Conservation (phyloP, 1,140 invertebrate genomes). For the Heliconius nattereri region DNA sequence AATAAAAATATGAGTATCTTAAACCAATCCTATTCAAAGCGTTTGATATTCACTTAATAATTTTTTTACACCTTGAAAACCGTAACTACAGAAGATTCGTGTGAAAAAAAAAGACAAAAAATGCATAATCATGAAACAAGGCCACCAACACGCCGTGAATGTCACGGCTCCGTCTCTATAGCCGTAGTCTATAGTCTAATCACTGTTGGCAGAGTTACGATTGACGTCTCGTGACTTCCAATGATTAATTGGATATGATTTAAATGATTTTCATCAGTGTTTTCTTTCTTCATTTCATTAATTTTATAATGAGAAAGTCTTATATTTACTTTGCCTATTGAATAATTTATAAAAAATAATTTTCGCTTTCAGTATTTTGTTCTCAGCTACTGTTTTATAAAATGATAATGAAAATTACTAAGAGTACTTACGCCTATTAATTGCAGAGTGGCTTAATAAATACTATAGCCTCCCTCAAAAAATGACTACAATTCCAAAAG, state of each 20-base stretch:
- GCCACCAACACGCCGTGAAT: slow-evolving; percentile 44
- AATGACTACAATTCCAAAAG: too few relatives aligned
- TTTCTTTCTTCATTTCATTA: not conserved
- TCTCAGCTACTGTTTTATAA: too few relatives aligned
- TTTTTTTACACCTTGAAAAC: slow-evolving; percentile 3
- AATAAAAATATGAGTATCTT: too few relatives aligned
- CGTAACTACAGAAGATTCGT: slow-evolving; percentile 11
- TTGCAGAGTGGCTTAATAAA: too few relatives aligned
- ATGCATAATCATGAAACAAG: slow-evolving; percentile 40
- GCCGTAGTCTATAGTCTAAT: slow-evolving; percentile 19
- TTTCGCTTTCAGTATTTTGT: too few relatives aligned
- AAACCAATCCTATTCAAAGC: too few relatives aligned
- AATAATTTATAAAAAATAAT: too few relatives aligned
- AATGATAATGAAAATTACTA: too few relatives aligned
- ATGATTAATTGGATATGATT: not conserved
- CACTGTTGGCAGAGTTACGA: slow-evolving; percentile 37
- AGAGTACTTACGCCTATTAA: too few relatives aligned
- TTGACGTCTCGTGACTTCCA: slow-evolving; percentile 14
- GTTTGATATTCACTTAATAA: slow-evolving; percentile 1
- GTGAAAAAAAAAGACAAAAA: slow-evolving; percentile 16
- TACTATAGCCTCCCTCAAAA: too few relatives aligned
- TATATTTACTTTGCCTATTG: too few relatives aligned
- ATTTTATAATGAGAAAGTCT: not conserved
- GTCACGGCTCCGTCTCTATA: slow-evolving; percentile 44
- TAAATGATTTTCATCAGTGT: not conserved